A percentile compares a stretch with the other conserved stretches of the same genome.
Evolutionary conservation across 2,888 invertebrate species (phyloP).

Genomic region (Rhagophthalmus giganteus): DNA sequence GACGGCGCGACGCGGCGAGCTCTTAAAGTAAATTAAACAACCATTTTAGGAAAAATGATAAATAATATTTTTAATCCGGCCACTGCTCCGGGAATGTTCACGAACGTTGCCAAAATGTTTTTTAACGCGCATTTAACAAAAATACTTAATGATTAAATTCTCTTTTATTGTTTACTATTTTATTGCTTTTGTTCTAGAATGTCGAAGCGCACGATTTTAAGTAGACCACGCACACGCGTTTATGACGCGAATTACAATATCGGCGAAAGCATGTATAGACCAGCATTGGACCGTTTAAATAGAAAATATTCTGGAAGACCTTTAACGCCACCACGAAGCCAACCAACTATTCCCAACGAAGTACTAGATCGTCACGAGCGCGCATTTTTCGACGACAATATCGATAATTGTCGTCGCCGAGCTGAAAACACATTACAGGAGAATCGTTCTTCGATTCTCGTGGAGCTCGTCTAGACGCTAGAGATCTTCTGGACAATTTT

Average conservation of each 20-base stretch:
- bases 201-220: conserved; percentile 50
- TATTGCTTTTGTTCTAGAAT: conserved; percentile 40
- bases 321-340: conserved; percentile 46
- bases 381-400: conserved; percentile 59
- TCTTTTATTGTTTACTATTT: too few relatives aligned
- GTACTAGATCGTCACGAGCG: conserved; percentile 53
- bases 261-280: conserved; percentile 81
- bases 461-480: conserved; percentile 58
- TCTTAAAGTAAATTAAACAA: too few relatives aligned
- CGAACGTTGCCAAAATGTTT: too few relatives aligned
- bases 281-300: conserved; percentile 74
- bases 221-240: conserved; percentile 75
- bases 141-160: too few relatives aligned
- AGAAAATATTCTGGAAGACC: conserved; percentile 66
- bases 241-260: conserved; percentile 86
- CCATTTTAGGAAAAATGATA: too few relatives aligned
- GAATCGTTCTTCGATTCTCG: conserved; percentile 68
- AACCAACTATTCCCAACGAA: conserved; percentile 39
- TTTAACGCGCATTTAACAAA: too few relatives aligned
- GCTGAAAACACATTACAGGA: conserved; percentile 58
- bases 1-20: too few relatives aligned
- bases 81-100: too few relatives aligned
- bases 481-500: conserved; percentile 55
- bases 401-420: conserved; percentile 58
- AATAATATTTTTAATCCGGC: too few relatives aligned